Base-by-base conservation (phyloP, 2,888 invertebrate genomes). In the Zhengitettix transpicula region DNA sequence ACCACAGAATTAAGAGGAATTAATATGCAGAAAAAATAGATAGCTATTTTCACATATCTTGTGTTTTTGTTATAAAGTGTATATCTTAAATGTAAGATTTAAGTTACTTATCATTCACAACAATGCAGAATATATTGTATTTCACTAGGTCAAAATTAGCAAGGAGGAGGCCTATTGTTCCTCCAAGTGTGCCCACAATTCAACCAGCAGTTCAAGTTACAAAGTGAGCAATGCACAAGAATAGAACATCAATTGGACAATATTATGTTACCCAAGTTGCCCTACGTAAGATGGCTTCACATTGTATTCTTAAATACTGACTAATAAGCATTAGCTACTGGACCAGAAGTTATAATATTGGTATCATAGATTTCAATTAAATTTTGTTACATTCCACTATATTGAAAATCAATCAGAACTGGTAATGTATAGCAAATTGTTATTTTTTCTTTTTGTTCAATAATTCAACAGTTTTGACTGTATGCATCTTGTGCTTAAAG, bases 141-240 rank as follows among this genome's bases (percentile, higher is more conserved):
- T 28, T 40, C 17, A 61, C 17, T 63, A 74, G 74, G 66, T 74
- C 74, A 60, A 74, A 73, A 61, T 65, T 74, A 60, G 73, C 73
- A 52, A 72, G 74, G 60, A 72, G 71, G 67, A 68, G 70, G 56
- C 73, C 73, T 7, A 61, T 60, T 9, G 42, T 63, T 9, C 62
- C 60, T 16, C 60, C 61, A n/a, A 56, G 60, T 56, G n/a, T 57
- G 8, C 57, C 60, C 17, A 44, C 57, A 40, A 17, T 52, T 42
- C 60, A 55, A 12, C 58, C 60, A 41, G 42, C 57, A 40, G 47
- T 47, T n/a, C 47, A 47, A n/a, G 17, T 60, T 42, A 55, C 58
- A 47, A 60, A 60, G 16, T 60, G 60, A 60, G 58, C 16, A n/a
- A 40, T 14, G 47, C 47, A 14, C 47, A 14, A n/a, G n/a, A 47